Percentiles rank a stretch among this genome's conserved stretches.
phyloP scores from a whole-genome alignment of 92 coral and sea anemone species.

The Phenganax marumi region DNA sequence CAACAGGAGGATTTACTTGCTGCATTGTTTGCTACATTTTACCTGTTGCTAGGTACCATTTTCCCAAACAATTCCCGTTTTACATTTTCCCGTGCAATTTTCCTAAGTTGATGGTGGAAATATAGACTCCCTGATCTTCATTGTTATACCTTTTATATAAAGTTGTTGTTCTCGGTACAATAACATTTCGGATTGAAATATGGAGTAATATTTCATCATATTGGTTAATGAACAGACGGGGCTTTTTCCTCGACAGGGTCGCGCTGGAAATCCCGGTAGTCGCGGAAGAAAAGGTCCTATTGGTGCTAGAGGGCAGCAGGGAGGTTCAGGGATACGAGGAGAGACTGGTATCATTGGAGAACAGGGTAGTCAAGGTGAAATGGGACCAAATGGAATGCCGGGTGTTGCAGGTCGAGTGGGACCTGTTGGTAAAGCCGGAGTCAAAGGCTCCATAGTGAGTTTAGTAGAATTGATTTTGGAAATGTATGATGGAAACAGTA shows the following conservation, averaged over 20 bases:
- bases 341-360: conserved; percentile 31
- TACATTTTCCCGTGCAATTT: too few relatives aligned
- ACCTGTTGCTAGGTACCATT: too few relatives aligned
- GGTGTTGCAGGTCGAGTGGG: conserved; percentile 11
- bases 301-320: conserved; percentile 12
- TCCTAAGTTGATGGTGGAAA: too few relatives aligned
- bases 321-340: conserved; percentile 24
- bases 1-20: not conserved
- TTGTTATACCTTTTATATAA: too few relatives aligned
- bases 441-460: conserved; percentile 27
- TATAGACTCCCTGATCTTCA: too few relatives aligned
- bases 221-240: not conserved
- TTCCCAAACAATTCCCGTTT: too few relatives aligned
- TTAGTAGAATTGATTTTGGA: not conserved
- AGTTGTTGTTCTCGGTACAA: too few relatives aligned
- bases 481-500: not conserved
- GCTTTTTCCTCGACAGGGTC: conserved; percentile 10
- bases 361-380: conserved; percentile 14
- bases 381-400: conserved; percentile 19
- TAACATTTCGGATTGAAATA: too few relatives aligned
- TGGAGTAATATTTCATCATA: not conserved
- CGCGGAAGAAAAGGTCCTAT: conserved; percentile 22
- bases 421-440: conserved; percentile 6
- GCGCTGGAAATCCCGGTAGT: conserved; percentile 29
- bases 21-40: not conserved